Evolutionary conservation across 2,888 invertebrate species (phyloP).

Genomic region (Gibbula magus): DNA sequence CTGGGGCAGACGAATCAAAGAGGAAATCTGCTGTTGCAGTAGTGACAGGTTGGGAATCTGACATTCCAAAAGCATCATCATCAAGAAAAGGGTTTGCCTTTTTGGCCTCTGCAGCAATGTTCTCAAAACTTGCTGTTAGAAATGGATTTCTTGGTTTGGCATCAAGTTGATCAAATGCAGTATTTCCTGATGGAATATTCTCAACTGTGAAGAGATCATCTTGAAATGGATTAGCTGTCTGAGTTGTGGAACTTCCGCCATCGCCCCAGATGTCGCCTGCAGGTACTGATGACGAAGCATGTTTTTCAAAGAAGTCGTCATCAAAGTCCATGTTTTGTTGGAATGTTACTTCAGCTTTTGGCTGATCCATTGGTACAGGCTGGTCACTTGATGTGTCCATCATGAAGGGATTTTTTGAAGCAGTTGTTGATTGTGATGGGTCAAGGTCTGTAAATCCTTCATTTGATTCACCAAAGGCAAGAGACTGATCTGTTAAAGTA

Average conservation of each 20-base stretch:
- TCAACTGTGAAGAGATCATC: constrained; percentile 63
- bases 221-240: constrained; percentile 61
- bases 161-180: constrained; percentile 26
- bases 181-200: constrained; percentile 39
- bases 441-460: background rate
- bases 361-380: constrained; percentile 23
- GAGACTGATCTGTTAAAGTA: background rate
- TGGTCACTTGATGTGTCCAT: constrained; percentile 25
- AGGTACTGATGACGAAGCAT: constrained; percentile 6
- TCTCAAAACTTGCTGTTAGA: constrained; percentile 51
- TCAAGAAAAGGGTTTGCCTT: constrained; percentile 23
- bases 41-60: constrained; percentile 4
- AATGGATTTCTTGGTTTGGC: constrained; percentile 42
- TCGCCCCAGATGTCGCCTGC: constrained; percentile 25
- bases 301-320: constrained; percentile 27
- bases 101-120: constrained; percentile 39
- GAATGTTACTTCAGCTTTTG: constrained; percentile 35
- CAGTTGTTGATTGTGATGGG: background rate
- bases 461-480: constrained; percentile 12
- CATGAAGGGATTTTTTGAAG: constrained; percentile 4
- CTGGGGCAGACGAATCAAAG: constrained; percentile 21
- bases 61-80: constrained; percentile 18
- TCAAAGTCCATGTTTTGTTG: constrained; percentile 25
- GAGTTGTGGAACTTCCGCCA: constrained; percentile 29
- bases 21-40: constrained; percentile 6